A percentile compares a stretch with the other conserved stretches of the same genome.
phyloP scores from a whole-genome alignment of 2,797 vertebrate species.

The Synanceia verrucosa region DNA sequence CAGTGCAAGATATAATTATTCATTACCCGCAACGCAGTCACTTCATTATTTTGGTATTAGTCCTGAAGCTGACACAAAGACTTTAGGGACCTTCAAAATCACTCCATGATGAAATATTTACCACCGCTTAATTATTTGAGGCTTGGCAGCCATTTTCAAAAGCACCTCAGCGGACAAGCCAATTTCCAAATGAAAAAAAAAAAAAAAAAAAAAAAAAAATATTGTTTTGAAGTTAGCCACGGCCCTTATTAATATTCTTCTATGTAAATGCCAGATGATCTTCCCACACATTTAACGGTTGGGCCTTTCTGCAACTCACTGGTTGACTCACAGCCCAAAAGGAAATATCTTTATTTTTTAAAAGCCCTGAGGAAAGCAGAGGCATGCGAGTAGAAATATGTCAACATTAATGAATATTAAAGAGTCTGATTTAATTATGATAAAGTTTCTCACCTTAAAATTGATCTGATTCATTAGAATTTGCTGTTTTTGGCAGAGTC shows the following conservation, averaged over 20 bases:
- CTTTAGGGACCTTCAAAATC: conserved; percentile 53
- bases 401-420: conserved; percentile 3
- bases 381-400: neutral
- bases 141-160: conserved; percentile 71
- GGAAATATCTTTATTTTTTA: conserved; percentile 27
- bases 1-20: conserved; percentile 28
- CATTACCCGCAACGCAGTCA: conserved; percentile 38
- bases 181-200: conserved; percentile 63
- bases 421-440: neutral
- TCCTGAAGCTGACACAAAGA: conserved; percentile 57
- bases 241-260: conserved; percentile 65
- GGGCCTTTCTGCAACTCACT: conserved; percentile 47
- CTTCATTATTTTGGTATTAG: conserved; percentile 56
- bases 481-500: no score
- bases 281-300: conserved; percentile 67
- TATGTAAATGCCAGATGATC: conserved; percentile 67
- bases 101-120: conserved; percentile 74
- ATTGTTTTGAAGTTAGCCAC: conserved; percentile 61
- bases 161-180: conserved; percentile 64
- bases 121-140: conserved; percentile 71
- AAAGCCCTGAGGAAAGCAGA: conserved; percentile 2
- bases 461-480: no score
- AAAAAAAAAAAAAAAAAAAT: conserved; percentile 11
- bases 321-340: conserved; percentile 50
- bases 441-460: conserved; percentile 11